Percentiles rank a stretch among this genome's conserved stretches.
phyloP scores from a whole-genome alignment of 2,888 invertebrate genomes.

The Eilema griseolum region DNA sequence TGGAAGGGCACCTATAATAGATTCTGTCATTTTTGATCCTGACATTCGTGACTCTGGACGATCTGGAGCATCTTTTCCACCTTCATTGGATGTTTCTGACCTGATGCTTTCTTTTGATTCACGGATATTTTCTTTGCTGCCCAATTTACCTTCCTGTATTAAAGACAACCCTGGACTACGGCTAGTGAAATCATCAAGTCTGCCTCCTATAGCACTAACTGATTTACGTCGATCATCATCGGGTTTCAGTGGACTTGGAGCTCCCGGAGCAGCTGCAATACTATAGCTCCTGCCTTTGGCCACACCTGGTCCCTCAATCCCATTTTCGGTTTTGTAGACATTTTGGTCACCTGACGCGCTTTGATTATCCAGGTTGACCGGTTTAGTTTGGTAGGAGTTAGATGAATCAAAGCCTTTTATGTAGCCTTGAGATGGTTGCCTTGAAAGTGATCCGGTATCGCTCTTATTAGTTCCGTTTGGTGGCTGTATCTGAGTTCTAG shows the following conservation, averaged over 20 bases:
- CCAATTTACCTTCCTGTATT: conserved; percentile 80
- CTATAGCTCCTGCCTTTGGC: conserved; percentile 86
- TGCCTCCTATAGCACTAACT: conserved; percentile 80
- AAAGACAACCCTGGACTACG: conserved; percentile 78
- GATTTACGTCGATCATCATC: conserved; percentile 85
- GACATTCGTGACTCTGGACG: conserved; percentile 82
- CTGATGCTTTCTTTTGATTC: conserved; percentile 78
- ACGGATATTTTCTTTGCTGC: conserved; percentile 78
- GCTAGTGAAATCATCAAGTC: conserved; percentile 72
- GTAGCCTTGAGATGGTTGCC: conserved; percentile 80
- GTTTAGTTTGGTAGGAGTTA: conserved; percentile 70
- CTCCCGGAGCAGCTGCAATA: conserved; percentile 82
- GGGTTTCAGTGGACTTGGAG: conserved; percentile 76
- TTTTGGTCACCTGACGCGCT: conserved; percentile 67
- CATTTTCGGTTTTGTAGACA: conserved; percentile 73
- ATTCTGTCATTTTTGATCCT: conserved; percentile 83
- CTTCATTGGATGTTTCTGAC: conserved; percentile 73
- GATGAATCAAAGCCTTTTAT: conserved; percentile 73
- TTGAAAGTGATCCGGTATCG: conserved; percentile 67
- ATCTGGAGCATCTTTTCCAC: conserved; percentile 65
- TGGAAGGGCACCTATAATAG: conserved; percentile 78
- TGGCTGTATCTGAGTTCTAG: conserved; percentile 63
- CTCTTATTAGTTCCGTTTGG: conserved; percentile 69
- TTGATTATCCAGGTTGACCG: conserved; percentile 82
- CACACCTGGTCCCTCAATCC: conserved; percentile 74